Percentiles rank a stretch among this genome's conserved stretches.
phyloP scores from a whole-genome alignment of 1,140 invertebrate species.

The Arctopsyche grandis region DNA sequence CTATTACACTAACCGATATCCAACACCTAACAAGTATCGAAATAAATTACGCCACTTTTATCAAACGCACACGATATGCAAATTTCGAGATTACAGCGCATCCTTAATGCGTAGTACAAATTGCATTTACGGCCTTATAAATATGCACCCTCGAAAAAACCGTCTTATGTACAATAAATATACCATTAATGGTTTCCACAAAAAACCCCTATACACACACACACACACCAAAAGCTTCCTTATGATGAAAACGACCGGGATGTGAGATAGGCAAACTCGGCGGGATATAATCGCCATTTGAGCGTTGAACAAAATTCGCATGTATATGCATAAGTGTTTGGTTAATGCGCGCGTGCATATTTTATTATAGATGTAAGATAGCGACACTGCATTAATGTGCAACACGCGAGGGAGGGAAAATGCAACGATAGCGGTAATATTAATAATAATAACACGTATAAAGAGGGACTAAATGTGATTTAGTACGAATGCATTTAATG shows the following conservation, averaged over 20 bases:
- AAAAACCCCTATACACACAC: neutral
- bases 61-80: neutral
- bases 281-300: too few species aligned
- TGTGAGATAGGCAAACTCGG: neutral
- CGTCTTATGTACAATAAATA: constrained; percentile 9
- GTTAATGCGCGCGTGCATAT: constrained; percentile 11
- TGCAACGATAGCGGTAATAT: neutral
- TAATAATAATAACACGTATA: too few species aligned
- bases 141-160: constrained; percentile 12
- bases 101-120: constrained; percentile 17
- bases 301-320: too few species aligned
- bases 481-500: constrained; percentile 22
- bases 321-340: too few species aligned
- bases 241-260: neutral
- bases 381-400: constrained; percentile 5
- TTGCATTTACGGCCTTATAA: constrained; percentile 27
- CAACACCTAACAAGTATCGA: too few species aligned
- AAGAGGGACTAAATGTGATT: constrained; percentile 13
- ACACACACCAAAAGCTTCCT: neutral
- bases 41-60: too few species aligned
- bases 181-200: neutral
- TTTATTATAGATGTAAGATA: constrained; percentile 24
- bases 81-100: constrained; percentile 12
- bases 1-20: too few species aligned
- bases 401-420: neutral